phyloP scores from a whole-genome alignment of 2,113 vertebrate species.

The Serilophus lunatus region DNA sequence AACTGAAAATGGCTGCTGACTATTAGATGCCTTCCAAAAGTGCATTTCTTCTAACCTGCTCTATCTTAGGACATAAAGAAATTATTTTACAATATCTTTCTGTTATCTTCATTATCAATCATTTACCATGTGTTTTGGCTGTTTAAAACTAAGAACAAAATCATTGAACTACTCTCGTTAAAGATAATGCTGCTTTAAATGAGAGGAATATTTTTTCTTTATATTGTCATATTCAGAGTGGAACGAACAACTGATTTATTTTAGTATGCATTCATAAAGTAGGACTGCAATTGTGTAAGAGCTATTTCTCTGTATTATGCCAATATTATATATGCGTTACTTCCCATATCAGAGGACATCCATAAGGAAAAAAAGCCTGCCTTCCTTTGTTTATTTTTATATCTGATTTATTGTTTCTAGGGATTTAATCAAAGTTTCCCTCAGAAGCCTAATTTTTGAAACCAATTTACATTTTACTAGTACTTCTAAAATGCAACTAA shows the following conservation, averaged over 20 bases:
- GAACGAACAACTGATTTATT: not conserved
- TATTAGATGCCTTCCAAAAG: conserved; percentile 23
- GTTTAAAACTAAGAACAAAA: conserved; percentile 63
- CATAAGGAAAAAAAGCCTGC: not conserved
- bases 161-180: conserved; percentile 36
- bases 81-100: conserved; percentile 25
- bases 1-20: not conserved
- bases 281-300: conserved; percentile 18
- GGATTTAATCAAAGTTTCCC: conserved; percentile 58
- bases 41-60: conserved; percentile 18
- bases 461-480: conserved; percentile 13
- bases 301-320: not conserved
- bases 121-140: not conserved
- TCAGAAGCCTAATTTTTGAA: conserved; percentile 55
- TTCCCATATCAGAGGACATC: not conserved
- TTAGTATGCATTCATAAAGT: not conserved
- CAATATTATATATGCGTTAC: not conserved
- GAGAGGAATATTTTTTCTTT: not conserved
- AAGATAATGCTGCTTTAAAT: conserved; percentile 60
- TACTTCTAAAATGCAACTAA: conserved; percentile 32
- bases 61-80: conserved; percentile 44
- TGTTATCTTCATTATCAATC: conserved; percentile 53
- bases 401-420: conserved; percentile 38
- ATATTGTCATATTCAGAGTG: conserved; percentile 19
- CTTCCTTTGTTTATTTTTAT: not conserved